These are phyloP conservation scores for Gymnogyps californianus DNA, from an alignment of 2,113 vertebrate genomes.

Conservation along the genomic window DNA sequence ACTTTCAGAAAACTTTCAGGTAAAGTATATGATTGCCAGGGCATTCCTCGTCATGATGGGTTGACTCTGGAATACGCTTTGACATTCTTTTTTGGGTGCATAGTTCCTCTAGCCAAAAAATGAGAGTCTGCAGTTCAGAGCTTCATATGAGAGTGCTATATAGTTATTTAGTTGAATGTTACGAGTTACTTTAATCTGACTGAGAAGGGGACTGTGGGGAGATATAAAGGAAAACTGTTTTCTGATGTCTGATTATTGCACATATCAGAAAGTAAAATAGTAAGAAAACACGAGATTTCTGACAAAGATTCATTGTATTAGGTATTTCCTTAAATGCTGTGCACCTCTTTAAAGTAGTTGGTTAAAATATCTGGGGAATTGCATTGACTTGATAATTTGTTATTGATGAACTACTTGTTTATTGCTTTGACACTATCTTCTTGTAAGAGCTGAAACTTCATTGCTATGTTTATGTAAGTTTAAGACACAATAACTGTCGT, in stretches of 20 bases:
- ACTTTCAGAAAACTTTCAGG: conserved; percentile 92
- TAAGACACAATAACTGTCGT: not conserved
- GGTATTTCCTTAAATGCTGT: not conserved
- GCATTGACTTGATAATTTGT: not conserved
- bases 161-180: not conserved
- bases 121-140: not conserved
- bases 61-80: not conserved
- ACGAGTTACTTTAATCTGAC: not conserved
- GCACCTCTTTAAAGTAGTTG: not conserved
- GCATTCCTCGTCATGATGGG: not conserved
- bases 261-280: not conserved
- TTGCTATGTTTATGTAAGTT: not conserved
- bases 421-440: not conserved
- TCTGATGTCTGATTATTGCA: not conserved
- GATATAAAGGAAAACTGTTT: not conserved
- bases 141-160: not conserved
- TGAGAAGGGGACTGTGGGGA: not conserved
- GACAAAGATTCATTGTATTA: not conserved
- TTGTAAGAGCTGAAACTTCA: not conserved
- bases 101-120: not conserved
- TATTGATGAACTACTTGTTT: not conserved
- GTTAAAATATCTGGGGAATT: not conserved
- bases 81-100: not conserved
- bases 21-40: conserved; percentile 37
- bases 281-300: not conserved